These are phyloP conservation scores for Aeoliscus strigatus DNA, from an alignment of 2,797 vertebrate genomes.

Conservation along the genomic window DNA sequence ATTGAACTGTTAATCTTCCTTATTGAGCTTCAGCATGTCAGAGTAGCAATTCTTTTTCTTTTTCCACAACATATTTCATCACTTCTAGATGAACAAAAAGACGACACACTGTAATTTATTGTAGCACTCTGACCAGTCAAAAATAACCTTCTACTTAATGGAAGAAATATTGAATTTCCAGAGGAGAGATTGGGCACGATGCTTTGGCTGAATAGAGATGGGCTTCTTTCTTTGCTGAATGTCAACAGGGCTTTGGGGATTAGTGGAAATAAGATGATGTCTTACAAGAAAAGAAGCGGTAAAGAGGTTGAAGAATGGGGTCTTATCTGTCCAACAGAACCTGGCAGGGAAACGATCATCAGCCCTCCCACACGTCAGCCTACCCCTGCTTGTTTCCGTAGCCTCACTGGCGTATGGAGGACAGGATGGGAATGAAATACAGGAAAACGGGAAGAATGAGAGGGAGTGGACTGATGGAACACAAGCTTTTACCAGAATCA, in stretches of 20 bases:
- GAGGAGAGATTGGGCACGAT: no score
- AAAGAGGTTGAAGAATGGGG: slow-evolving; percentile 18
- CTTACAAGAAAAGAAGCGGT: slow-evolving; percentile 30
- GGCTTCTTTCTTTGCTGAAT: slow-evolving; percentile 42
- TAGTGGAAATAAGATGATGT: slow-evolving; percentile 30
- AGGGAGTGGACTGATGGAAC: slow-evolving; percentile 18
- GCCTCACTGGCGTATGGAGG: slow-evolving; percentile 12
- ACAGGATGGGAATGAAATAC: slow-evolving; percentile 14
- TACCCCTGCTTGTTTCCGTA: slow-evolving; percentile 19
- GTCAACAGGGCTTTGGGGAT: slow-evolving; percentile 49
- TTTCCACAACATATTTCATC: no score
- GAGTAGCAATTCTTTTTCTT: no score
- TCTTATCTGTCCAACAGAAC: slow-evolving; percentile 56
- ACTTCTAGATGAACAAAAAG: no score
- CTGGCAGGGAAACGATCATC: slow-evolving; percentile 55
- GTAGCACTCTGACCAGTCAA: no score
- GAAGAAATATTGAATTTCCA: no score
- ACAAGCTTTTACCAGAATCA: slow-evolving; percentile 35
- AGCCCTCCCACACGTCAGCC: slow-evolving; percentile 46
- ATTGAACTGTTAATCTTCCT: no score
- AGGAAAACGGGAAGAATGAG: slow-evolving; percentile 24
- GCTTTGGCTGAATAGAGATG: slow-evolving; percentile 10
- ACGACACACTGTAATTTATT: no score
- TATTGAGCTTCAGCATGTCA: no score
- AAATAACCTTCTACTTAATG: no score